A percentile compares a stretch with the other conserved stretches of the same genome.
Evolutionary conservation across 2,797 vertebrate genomes (phyloP).

Genomic region (Micrastur ruficollis): DNA sequence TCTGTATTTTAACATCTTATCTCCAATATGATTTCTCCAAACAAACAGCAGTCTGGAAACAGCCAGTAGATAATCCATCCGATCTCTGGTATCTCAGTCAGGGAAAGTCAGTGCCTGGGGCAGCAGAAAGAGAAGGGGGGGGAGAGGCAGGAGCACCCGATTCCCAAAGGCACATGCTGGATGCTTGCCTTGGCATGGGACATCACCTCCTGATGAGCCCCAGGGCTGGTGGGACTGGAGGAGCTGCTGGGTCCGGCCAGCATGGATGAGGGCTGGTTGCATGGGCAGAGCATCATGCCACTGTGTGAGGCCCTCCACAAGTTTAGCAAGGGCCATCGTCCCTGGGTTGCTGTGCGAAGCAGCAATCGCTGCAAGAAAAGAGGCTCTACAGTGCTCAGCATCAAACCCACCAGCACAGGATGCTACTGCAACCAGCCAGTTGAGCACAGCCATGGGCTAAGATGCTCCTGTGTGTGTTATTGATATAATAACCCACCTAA

Average conservation of each 20-base stretch:
- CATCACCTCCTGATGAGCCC: background rate
- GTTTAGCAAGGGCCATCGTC: background rate
- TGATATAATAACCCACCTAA: background rate
- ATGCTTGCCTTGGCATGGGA: background rate
- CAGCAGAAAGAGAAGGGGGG: background rate
- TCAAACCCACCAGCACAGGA: background rate
- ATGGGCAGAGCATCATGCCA: background rate
- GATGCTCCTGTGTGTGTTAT: background rate
- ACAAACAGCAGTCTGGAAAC: constrained; percentile 53
- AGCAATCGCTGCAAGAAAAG: background rate
- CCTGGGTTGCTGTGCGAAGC: accelerated
- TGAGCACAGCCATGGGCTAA: background rate
- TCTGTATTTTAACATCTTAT: constrained; percentile 55
- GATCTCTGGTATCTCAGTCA: background rate
- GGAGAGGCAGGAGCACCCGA: background rate
- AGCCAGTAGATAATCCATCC: constrained; percentile 28
- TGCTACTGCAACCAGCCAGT: background rate
- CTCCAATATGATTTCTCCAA: constrained; percentile 47
- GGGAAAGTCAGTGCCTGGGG: background rate
- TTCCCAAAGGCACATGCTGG: background rate
- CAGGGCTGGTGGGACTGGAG: background rate
- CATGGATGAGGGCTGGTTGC: background rate
- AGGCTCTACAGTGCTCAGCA: background rate
- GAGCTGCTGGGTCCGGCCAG: background rate
- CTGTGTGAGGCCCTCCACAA: accelerated